These are phyloP conservation scores for Microplitis deprimator DNA, from an alignment of 2,888 invertebrate species.

Conservation along the genomic window DNA sequence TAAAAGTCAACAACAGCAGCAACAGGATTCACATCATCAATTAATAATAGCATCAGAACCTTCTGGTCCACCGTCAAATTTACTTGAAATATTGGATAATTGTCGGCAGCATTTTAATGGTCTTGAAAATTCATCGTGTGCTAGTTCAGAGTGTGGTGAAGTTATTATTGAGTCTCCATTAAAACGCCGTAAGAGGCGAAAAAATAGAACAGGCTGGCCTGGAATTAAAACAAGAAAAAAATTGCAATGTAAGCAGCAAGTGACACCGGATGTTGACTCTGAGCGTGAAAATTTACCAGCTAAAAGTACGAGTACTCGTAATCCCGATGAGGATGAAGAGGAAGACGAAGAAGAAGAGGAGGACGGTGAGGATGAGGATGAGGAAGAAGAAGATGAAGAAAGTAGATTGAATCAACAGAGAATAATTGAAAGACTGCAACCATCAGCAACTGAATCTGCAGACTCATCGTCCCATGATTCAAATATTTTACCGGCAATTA, in stretches of 20 bases:
- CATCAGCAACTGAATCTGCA: background rate
- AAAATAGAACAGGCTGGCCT: conserved; percentile 89
- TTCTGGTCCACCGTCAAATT: conserved; percentile 63
- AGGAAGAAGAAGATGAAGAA: conserved; percentile 61
- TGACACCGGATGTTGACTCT: conserved; percentile 44
- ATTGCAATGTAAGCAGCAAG: conserved; percentile 53
- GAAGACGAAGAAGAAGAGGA: conserved; percentile 69
- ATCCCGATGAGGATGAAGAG: conserved; percentile 52
- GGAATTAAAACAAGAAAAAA: conserved; percentile 66
- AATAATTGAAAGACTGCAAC: conserved; percentile 26
- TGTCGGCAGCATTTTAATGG: conserved; percentile 63
- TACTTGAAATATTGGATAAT: conserved; percentile 66
- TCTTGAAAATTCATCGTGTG: conserved; percentile 67
- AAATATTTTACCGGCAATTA: background rate
- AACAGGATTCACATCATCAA: background rate
- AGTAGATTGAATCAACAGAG: conserved; percentile 33
- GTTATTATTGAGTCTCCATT: conserved; percentile 60
- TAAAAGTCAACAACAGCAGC: background rate
- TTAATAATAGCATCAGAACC: conserved; percentile 47
- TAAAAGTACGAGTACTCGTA: conserved; percentile 53
- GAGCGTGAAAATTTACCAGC: conserved; percentile 45
- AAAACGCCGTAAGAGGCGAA: conserved; percentile 77
- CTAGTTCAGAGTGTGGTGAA: conserved; percentile 69
- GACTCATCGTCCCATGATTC: background rate
- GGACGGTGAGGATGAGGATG: conserved; percentile 60